Evolutionary conservation across 2,797 vertebrate genomes (phyloP), one percentile per base, ranked within the genome.

Genomic region (Buphagus erythrorhynchus): DNA sequence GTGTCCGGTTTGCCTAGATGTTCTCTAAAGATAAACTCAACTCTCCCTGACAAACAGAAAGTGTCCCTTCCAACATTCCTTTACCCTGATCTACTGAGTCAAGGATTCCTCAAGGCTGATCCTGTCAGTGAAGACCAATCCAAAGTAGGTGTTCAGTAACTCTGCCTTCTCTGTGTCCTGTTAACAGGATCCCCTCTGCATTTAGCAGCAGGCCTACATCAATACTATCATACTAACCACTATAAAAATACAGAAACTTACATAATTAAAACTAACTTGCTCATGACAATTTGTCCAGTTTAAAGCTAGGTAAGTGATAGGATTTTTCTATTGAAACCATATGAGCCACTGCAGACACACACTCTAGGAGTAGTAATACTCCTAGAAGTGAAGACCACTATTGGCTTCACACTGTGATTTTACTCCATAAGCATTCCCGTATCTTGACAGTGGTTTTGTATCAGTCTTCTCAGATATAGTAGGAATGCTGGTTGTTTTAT

Each of bases 321-420:
- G 4, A 46, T 73, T 55, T 73, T 0, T 55, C 22, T n/a, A 21
- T 40, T 10, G 3, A 51, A 72, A 20, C 18, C 28, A 58, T n/a
- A 35, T 1, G 2, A 72, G 33, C 14, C 42, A 57, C 24, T 17
- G 10, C 18, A 88, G 40, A 8, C 12, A 29, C 5, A 8, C 2
- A 33, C 4, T 68, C 31, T 35, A n/a, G n/a, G n/a, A n/a, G n/a
- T n/a, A n/a, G n/a, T 67, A 26, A 7, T 63, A 4, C 35, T 45
- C 13, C 28, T 22, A 26, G 55, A 76, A 67, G 11, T 21, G 16
- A 76, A 48, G 28, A 36, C 12, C 68, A 6, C n/a, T 31, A 5
- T 5, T 49, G 45, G 4, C 9, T 54, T 13, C 26, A 42, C 17
- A 31, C 29, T 2, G 0, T 2, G 2, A 28, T 68, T 90, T 59